These are phyloP conservation scores for Amblyopsis hoosieri DNA, from an alignment of 2,797 vertebrate species.

Conservation along the genomic window DNA sequence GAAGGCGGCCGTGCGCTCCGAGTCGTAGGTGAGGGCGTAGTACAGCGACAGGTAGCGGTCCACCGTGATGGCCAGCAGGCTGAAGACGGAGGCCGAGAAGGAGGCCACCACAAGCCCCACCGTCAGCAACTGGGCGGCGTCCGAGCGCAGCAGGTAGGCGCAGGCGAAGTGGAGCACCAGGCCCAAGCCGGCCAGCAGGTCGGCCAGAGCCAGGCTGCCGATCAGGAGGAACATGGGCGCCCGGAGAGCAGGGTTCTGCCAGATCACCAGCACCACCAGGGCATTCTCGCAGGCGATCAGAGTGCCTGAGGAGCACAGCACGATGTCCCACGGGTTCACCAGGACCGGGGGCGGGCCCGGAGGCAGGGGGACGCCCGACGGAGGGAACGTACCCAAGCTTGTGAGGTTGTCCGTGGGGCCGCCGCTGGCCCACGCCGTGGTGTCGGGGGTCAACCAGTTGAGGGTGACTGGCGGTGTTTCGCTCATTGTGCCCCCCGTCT, in stretches of 20 bases:
- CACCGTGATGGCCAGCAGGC: constrained; percentile 96
- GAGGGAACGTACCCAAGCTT: constrained; percentile 72
- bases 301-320: constrained; percentile 94
- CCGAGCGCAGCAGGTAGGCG: constrained; percentile 93
- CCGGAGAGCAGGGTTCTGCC: constrained; percentile 93
- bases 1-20: constrained; percentile 94
- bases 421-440: constrained; percentile 81
- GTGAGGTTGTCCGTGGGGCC: constrained; percentile 84
- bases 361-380: constrained; percentile 69
- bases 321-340: constrained; percentile 98
- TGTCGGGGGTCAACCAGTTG: constrained; percentile 88
- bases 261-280: constrained; percentile 97
- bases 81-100: constrained; percentile 97
- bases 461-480: constrained; percentile 88
- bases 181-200: constrained; percentile 94
- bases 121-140: constrained; percentile 92
- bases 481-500: constrained; percentile 92
- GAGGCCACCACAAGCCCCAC: constrained; percentile 95
- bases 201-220: constrained; percentile 95
- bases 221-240: constrained; percentile 98
- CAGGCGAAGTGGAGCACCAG: constrained; percentile 94
- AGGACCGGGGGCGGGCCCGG: constrained; percentile 82
- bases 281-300: constrained; percentile 98
- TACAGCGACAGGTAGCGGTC: constrained; percentile 98
- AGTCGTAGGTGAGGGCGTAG: constrained; percentile 97